These are phyloP conservation scores for Bostrychus sinensis DNA, from an alignment of 2,113 vertebrate genomes.

Conservation along the genomic window DNA sequence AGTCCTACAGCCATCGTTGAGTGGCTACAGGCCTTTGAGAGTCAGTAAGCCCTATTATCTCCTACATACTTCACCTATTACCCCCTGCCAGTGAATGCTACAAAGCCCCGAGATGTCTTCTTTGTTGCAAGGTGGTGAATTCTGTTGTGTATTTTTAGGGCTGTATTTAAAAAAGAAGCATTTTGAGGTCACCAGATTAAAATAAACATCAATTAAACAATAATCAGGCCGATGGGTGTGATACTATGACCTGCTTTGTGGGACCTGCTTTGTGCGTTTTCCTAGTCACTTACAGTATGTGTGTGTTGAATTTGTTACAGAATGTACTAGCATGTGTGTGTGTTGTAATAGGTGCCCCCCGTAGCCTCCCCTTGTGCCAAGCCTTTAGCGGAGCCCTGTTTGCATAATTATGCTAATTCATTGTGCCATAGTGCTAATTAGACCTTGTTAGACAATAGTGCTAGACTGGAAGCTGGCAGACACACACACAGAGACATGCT, in stretches of 20 bases:
- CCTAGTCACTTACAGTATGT: slow-evolving; percentile 14
- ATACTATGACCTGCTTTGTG: slow-evolving; percentile 21
- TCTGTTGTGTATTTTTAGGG: too few species aligned
- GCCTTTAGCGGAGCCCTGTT: slow-evolving; percentile 74
- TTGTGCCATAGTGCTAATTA: slow-evolving; percentile 80
- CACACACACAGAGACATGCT: slow-evolving; percentile 41
- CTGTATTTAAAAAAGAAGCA: too few species aligned
- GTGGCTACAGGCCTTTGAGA: slow-evolving; percentile 59
- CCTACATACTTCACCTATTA: slow-evolving; percentile 60
- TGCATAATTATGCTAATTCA: slow-evolving; percentile 84
- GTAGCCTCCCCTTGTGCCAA: slow-evolving; percentile 70
- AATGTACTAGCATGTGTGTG: slow-evolving; percentile 39
- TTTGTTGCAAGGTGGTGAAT: not conserved
- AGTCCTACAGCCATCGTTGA: too few species aligned
- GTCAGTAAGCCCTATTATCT: slow-evolving; percentile 67
- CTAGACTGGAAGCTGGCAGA: slow-evolving; percentile 69
- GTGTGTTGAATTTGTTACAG: slow-evolving; percentile 34
- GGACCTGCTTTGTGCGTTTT: slow-evolving; percentile 32
- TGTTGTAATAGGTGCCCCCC: slow-evolving; percentile 72
- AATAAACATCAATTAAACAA: slow-evolving; percentile 9
- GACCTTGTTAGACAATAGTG: slow-evolving; percentile 79
- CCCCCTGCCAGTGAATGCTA: slow-evolving; percentile 61
- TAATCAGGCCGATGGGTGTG: not conserved
- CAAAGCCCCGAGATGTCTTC: slow-evolving; percentile 48
- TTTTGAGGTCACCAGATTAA: not conserved